phyloP scores from a whole-genome alignment of 2,888 invertebrate species.

The Micropterix aruncella region DNA sequence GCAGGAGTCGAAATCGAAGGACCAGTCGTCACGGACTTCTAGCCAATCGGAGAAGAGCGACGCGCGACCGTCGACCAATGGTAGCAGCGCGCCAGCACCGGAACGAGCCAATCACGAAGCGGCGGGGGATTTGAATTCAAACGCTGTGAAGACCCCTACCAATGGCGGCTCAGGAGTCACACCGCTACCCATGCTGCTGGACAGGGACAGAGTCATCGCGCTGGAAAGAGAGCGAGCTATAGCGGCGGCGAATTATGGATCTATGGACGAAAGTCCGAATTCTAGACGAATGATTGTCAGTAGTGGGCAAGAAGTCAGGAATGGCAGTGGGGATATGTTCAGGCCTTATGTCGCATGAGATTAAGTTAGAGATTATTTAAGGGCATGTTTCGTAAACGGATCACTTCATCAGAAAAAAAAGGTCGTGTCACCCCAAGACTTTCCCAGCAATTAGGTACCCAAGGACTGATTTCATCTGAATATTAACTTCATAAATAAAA shows the following conservation, averaged over 20 bases:
- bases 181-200: constrained; percentile 19
- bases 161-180: constrained; percentile 6
- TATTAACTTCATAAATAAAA: too few relatives aligned
- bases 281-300: constrained; percentile 29
- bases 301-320: constrained; percentile 31
- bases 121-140: too few relatives aligned
- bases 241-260: constrained; percentile 37
- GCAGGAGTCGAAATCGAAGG: constrained; percentile 62
- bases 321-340: constrained; percentile 28
- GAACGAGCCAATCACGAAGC: background rate
- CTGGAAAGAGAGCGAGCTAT: constrained; percentile 32
- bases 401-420: too few relatives aligned
- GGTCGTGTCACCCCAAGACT: too few relatives aligned
- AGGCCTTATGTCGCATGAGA: constrained; percentile 40
- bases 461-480: too few relatives aligned
- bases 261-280: constrained; percentile 28
- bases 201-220: constrained; percentile 35
- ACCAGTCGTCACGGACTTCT: constrained; percentile 12
- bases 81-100: background rate
- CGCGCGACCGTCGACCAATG: background rate
- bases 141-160: constrained; percentile 28
- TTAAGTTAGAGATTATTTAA: too few relatives aligned
- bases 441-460: too few relatives aligned
- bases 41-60: background rate
- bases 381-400: too few relatives aligned